Evolutionary conservation across 2,113 vertebrate genomes (phyloP), one percentile per base, ranked within the genome.

Genomic region (Barbus barbus): DNA sequence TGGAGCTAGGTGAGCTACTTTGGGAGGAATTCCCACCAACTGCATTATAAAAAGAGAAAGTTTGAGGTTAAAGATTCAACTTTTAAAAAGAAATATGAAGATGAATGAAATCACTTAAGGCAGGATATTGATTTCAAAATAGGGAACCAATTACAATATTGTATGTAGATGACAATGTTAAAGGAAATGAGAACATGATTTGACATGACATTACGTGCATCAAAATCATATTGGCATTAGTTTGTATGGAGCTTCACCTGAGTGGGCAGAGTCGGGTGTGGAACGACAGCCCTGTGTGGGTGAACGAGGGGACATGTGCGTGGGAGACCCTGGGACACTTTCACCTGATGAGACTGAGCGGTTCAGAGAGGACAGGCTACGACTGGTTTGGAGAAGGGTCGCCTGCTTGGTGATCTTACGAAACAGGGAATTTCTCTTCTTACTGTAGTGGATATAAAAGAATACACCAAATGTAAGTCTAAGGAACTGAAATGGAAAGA

Each of bases 1-100:
- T 98, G 92, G 97, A 99, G 91, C 96, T 96, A 67, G 98, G 98
- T 58, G 97, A 98, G 92, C 97, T 98, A 96, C 97, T 99, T 93
- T 98, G 98, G 5, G 98, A 99, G 9, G 98, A 99, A 90, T 94
- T 98, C 12, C 97, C 97, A 44, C 95, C 97, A 78, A 97, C 97
- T 98, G 91, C 73, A 74, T 86, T 1, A 80, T 33, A 86, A 2
- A 87, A 16, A 31, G 44, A 36, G 6, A 44, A 11, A 26, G 8
- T 56, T 61, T 6, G 73, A 22, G 44, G 22, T 71, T 41, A 78
- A 12, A 28, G 41, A 60, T 46, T 28, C 2, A 22, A 41, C 63
- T 16, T 31, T 18, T 33, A 26, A 1, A 26, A 1, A 33, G 22
- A 83, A 33, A 18, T 18, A 14, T 33, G 31, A 36, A 63, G 14